Evolutionary conservation across 2,797 vertebrate species (phyloP).

Genomic region (Schizothorax lantsangensis): DNA sequence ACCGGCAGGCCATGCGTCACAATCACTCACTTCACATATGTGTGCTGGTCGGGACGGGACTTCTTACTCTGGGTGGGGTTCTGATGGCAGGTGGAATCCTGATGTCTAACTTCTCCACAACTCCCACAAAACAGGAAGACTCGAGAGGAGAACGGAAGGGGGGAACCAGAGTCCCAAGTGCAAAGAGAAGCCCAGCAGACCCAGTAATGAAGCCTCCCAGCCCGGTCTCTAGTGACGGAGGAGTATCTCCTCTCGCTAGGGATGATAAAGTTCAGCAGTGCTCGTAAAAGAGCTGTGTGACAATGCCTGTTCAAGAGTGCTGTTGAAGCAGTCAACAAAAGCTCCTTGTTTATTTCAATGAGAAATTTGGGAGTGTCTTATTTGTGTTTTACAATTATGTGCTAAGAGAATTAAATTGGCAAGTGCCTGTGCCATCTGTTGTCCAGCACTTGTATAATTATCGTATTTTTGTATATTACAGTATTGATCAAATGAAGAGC

Average conservation of each 20-base stretch:
- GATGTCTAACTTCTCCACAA: constrained; percentile 84
- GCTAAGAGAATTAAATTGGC: not conserved
- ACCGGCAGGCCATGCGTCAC: constrained; percentile 85
- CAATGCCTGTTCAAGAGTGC: constrained; percentile 4
- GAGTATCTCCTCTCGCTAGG: constrained; percentile 85
- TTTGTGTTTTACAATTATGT: constrained; percentile 13
- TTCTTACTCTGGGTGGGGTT: constrained; percentile 88
- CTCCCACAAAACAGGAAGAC: constrained; percentile 83
- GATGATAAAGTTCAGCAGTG: constrained; percentile 88
- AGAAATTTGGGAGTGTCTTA: constrained; percentile 25
- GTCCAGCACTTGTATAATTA: constrained; percentile 6
- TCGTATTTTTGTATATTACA: constrained; percentile 31
- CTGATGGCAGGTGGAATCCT: constrained; percentile 82
- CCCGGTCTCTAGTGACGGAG: constrained; percentile 81
- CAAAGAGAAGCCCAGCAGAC: constrained; percentile 73
- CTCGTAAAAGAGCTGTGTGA: constrained; percentile 60
- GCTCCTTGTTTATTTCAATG: constrained; percentile 29
- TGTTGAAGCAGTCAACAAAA: not conserved
- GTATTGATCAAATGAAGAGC: not conserved
- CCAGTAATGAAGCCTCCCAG: constrained; percentile 87
- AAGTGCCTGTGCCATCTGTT: constrained; percentile 24
- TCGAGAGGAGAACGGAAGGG: constrained; percentile 54
- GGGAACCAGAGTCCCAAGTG: constrained; percentile 53
- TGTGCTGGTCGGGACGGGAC: constrained; percentile 83
- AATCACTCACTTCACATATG: constrained; percentile 87